Base-by-base conservation (phyloP, 2,888 invertebrate species). In the Eupeodes latifasciatus region DNA sequence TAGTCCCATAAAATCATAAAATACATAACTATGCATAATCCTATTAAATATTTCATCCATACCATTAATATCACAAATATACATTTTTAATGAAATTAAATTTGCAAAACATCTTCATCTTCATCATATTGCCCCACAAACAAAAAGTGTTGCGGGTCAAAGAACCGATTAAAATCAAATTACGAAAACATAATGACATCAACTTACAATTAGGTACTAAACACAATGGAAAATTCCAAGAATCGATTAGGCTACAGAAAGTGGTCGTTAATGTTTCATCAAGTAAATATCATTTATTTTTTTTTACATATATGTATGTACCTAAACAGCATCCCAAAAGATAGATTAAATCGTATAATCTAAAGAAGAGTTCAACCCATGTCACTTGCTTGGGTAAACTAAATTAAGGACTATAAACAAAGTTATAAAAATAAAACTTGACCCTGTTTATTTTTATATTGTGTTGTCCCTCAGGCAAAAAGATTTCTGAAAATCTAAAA, bases 211-310 rank as follows among this genome's bases (percentile, higher is more conserved):
- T 4, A 2, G 3, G 5, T 36, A 53, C 34, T 27, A 27, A 55
- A 14, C 57, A 36, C 40, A 69, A 64, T 61, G 71, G 59, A 51
- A 40, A 76, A 51, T 57, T 53, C 62, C 6, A 34, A 14, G 57
- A 69, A 76, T 71, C 81, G 64, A 81, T 71, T 71, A 49, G 40
- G 57, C 36, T 55, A 53, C 57, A 57, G 16, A 53, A 27, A 27
- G 14, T 49, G 27, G 49, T 75, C 47, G 40, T 76, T 40, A 81
- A 76, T 81, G 69, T 85, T 81, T 85, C 57, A 76, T 74, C 59
- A 72, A 81, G 77, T 81, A 85, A 12, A 66, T 61, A 55, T 81
- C 77, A 59, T 79, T 67, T 9, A 40, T 40, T 40, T 40, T 40
- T 40, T 27, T 27, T 1, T 27, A 27, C n/a, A n/a, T n/a, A n/a